Conservation (phyloP, 2,888 invertebrate genomes). For the Torymus texanus region DNA sequence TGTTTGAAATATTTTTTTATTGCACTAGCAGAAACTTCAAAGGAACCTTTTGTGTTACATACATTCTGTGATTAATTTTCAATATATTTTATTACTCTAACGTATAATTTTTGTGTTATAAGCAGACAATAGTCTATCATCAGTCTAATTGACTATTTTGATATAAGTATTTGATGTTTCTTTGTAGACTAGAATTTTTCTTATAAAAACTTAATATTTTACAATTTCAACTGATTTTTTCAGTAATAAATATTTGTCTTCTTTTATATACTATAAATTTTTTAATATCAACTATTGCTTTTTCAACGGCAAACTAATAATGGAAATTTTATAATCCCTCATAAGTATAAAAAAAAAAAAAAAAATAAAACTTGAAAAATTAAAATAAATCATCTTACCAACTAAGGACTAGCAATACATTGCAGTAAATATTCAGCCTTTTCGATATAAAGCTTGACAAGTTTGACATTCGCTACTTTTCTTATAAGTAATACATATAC, state of each 20-base stretch:
- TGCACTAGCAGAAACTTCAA: constrained; percentile 2
- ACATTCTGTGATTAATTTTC: not conserved
- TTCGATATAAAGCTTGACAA: constrained; percentile 1
- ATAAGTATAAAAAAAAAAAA: not conserved
- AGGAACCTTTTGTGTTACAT: not conserved
- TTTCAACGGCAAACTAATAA: no score
- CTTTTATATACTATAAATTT: no score
- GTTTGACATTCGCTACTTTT: not conserved
- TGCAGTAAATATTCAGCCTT: not conserved
- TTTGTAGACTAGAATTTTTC: constrained; percentile 25
- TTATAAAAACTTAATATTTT: not conserved
- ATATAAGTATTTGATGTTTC: not conserved
- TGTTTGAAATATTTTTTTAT: not conserved
- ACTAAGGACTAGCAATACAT: constrained; percentile 11
- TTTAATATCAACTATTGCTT: no score
- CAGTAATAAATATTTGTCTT: not conserved
- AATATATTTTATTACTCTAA: constrained; percentile 1
- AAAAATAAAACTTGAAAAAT: not conserved
- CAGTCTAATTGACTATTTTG: constrained; percentile 35
- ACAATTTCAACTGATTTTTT: not conserved
- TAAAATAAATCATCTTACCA: not conserved
- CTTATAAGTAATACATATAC: no score
- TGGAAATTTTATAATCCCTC: not conserved
- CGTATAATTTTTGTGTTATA: not conserved
- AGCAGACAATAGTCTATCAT: not conserved